These are phyloP conservation scores for Muscicapa striata DNA, from an alignment of 2,797 vertebrate genomes.

Conservation along the genomic window DNA sequence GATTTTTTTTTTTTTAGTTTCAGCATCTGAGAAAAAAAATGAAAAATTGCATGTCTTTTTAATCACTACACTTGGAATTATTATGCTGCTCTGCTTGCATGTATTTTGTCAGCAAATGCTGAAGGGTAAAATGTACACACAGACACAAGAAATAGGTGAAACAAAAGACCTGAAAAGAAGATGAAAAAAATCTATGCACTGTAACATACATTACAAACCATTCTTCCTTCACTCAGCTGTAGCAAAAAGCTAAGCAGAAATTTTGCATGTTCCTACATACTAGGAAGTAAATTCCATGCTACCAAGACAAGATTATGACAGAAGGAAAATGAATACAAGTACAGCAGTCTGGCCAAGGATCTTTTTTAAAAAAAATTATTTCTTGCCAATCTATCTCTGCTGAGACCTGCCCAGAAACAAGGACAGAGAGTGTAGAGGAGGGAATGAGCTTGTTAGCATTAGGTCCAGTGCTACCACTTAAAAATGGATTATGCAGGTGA, in stretches of 20 bases:
- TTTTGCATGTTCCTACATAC: background rate
- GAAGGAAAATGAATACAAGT: background rate
- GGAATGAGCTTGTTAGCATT: background rate
- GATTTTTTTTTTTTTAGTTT: background rate
- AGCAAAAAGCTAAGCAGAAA: background rate
- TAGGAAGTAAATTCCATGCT: background rate
- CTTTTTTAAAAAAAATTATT: background rate
- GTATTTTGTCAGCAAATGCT: background rate
- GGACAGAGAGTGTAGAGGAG: background rate
- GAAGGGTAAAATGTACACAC: too few relatives aligned
- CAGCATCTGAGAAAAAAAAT: background rate
- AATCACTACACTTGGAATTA: background rate
- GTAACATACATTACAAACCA: background rate
- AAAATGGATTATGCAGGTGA: constrained; percentile 5
- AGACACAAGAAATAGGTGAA: background rate
- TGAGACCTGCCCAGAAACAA: constrained; percentile 1
- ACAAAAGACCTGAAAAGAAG: background rate
- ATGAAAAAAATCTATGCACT: background rate
- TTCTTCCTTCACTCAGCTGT: background rate
- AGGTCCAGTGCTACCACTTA: background rate
- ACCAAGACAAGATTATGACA: background rate
- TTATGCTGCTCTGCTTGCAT: background rate
- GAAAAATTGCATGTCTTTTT: background rate
- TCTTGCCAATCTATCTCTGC: background rate
- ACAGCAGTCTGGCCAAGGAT: background rate